Evolutionary conservation across 2,888 invertebrate species (phyloP), one percentile per base, ranked within the genome.

Genomic region (Erebia epiphron): DNA sequence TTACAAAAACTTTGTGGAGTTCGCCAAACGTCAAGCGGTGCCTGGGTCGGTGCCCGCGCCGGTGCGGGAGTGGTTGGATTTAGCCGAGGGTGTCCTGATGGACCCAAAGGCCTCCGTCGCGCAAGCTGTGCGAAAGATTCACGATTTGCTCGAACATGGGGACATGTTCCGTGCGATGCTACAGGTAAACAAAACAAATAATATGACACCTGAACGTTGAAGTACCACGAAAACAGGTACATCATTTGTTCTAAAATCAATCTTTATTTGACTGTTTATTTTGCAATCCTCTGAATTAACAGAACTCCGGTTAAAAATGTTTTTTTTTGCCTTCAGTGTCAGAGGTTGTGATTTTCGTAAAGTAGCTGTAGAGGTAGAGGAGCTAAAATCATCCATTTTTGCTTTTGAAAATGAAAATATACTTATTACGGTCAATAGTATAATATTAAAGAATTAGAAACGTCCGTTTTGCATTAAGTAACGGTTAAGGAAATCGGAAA

Each of bases 1-100:
- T 67, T 97, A 97, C 83, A 94, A 94, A 74, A 94, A 94, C 61
- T 97, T 96, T 83, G 87, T 95, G 70, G 91, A 95, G 76, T 95
- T 95, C 83, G 94, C 95, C 73, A 78, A 76, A 57, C 86, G 91
- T 61, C 93, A 93, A 77, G 82, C 89, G 8, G 73, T 76, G 52
- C 89, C 91, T 21, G 88, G 89, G 61, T 83, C 83, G 49, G 88
- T 81, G 78, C 93, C 87, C 72, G 93, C 90, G 70, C 85, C 91
- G 56, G 80, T 87, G 60, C 78, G 82, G 70, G 83, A 86, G 78
- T 85, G 96, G 94, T 83, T 94, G 69, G 95, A 96, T 84, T 86
- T 97, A 74, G 94, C 95, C 0, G 95, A 95, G 70, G 94, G 95
- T 0, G 93, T 97, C 18, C 86, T 97, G 64, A 89, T 94, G 79